Evolutionary conservation across 2,113 vertebrate genomes (phyloP), one percentile per base, ranked within the genome.

Genomic region (Salminus brasiliensis): DNA sequence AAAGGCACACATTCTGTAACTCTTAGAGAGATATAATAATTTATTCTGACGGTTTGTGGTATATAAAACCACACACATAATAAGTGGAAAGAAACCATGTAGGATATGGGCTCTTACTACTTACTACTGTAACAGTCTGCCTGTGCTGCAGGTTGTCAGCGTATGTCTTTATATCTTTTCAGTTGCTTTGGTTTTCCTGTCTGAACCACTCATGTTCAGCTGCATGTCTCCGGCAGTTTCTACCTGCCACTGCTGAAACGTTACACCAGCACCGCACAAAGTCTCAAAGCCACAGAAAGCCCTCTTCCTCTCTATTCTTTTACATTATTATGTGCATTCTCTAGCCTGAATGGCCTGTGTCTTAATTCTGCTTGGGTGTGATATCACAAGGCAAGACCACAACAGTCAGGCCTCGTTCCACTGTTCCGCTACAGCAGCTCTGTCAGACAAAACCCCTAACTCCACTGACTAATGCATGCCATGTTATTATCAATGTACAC

Each of bases 111-210:
- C 5, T 5, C 10, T 55, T 25, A 23, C 18, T 21, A 52, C 4
- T 11, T 55, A 15, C 45, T 11, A 2, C 0, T 72, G 9, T 12
- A 55, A 39, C 16, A 27, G 21, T 55, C 32, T 57, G 36, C 18
- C 12, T 59, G 27, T 13, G 10, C 18, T 72, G 11, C 18, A 66
- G 30, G 2, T 59, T 55, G 45, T 52, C 52, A 29, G 21, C 30
- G 8, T 39, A 16, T 73, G 41, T 52, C 6, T 29, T 34, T 7
- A 18, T 59, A 1, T 4, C 16, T n/a, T 45, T 73, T 74, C 76
- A 47, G 76, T 78, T 78, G 13, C 23, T 21, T 83, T 83, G 79
- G 84, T 81, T 86, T 85, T 84, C 82, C 84, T 83, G 76, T 84
- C 76, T 83, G 45, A 63, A 78, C 70, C 70, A 63, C 1, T 18